phyloP scores from a whole-genome alignment of 2,113 vertebrate species.

The Sander vitreus region DNA sequence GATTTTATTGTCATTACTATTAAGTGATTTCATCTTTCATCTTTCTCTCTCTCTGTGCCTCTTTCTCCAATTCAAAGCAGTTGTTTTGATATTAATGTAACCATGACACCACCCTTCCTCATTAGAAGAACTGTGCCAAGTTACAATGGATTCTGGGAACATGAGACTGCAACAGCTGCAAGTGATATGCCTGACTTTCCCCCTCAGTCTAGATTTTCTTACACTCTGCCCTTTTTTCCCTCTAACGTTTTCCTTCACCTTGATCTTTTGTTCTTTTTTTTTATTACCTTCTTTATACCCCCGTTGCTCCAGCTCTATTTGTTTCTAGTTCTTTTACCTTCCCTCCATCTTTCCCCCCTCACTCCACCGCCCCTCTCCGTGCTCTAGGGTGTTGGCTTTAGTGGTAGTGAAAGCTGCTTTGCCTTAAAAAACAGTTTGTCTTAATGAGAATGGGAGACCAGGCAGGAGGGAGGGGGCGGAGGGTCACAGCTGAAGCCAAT shows the following conservation, averaged over 20 bases:
- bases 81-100: constrained; percentile 79
- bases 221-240: constrained; percentile 64
- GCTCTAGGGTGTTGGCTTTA: constrained; percentile 81
- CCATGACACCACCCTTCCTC: constrained; percentile 77
- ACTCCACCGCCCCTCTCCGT: constrained; percentile 36
- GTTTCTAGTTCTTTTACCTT: constrained; percentile 62
- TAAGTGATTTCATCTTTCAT: constrained; percentile 71
- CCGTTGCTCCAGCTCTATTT: constrained; percentile 60
- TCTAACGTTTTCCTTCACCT: constrained; percentile 71
- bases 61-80: constrained; percentile 47
- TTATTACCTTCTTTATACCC: constrained; percentile 56
- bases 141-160: constrained; percentile 80
- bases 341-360: constrained; percentile 38
- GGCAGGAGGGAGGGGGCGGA: constrained; percentile 49
- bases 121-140: constrained; percentile 71
- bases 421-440: constrained; percentile 86
- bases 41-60: constrained; percentile 15
- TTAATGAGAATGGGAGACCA: constrained; percentile 77
- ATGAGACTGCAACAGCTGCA: constrained; percentile 79
- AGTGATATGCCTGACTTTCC: constrained; percentile 75
- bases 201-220: constrained; percentile 70
- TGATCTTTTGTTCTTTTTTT: constrained; percentile 74
- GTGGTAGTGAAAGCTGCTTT: constrained; percentile 83
- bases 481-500: constrained; percentile 87
- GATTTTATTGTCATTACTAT: constrained; percentile 68